Conservation (phyloP, 2,797 vertebrate genomes). For the Okamejei kenojei region DNA sequence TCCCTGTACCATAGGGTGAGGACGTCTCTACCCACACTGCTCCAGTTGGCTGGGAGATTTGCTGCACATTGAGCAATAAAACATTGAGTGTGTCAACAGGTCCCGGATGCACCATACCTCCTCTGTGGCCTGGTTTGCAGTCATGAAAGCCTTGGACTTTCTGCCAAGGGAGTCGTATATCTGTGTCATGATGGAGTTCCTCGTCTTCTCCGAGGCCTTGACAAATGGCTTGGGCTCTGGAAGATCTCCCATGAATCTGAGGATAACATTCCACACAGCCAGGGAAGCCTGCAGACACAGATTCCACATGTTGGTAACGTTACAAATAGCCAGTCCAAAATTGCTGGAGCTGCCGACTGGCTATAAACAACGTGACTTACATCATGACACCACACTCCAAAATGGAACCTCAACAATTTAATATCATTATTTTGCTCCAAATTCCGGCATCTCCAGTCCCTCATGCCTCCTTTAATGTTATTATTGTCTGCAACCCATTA, state of each 20-base stretch:
- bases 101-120: background rate
- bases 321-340: background rate
- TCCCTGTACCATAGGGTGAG: no score
- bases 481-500: background rate
- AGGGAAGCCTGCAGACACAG: conserved; percentile 66
- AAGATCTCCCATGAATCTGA: conserved; percentile 94
- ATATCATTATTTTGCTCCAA: background rate
- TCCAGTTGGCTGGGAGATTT: no score
- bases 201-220: conserved; percentile 44
- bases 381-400: background rate
- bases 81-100: background rate
- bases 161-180: conserved; percentile 49
- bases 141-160: conserved; percentile 33
- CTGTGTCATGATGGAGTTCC: conserved; percentile 48
- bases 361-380: background rate
- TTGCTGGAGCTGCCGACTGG: background rate
- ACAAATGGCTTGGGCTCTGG: conserved; percentile 70
- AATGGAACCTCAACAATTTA: background rate
- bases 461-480: background rate
- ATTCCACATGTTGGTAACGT: background rate
- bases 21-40: no score
- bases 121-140: background rate
- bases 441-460: no score
- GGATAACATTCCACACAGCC: conserved; percentile 80
- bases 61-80: background rate